phyloP scores from a whole-genome alignment of 2,113 vertebrate genomes.

The Hippocampus guttulatus region DNA sequence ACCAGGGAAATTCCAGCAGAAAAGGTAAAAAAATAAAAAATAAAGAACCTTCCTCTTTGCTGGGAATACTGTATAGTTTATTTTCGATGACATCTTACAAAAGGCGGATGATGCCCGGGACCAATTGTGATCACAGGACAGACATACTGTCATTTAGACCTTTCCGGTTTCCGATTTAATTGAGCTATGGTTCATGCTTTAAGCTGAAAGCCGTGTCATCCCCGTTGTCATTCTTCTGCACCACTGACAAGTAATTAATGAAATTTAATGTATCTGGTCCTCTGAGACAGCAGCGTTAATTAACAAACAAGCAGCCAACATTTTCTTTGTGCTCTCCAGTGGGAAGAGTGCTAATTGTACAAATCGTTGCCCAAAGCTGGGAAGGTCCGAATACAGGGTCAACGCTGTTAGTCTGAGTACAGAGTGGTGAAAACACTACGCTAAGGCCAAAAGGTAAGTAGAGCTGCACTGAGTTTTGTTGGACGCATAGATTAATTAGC shows the following conservation, averaged over 20 bases:
- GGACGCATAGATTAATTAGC: too few relatives aligned
- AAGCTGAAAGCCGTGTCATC: conserved; percentile 13
- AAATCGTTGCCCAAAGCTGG: conserved; percentile 24
- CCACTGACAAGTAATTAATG: conserved; percentile 56
- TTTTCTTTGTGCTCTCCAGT: conserved; percentile 48
- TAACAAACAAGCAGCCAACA: conserved; percentile 50
- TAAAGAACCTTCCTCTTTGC: too few relatives aligned
- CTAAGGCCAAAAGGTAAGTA: too few relatives aligned
- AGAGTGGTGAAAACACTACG: too few relatives aligned
- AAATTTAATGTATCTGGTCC: conserved; percentile 54
- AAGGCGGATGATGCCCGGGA: not conserved
- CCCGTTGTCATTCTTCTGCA: conserved; percentile 22
- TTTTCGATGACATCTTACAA: not conserved
- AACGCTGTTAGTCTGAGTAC: not conserved
- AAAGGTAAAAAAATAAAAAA: too few relatives aligned
- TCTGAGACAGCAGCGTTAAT: conserved; percentile 50
- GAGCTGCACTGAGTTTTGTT: too few relatives aligned
- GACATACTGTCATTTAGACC: not conserved
- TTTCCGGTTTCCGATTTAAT: conserved; percentile 2
- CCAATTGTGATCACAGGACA: not conserved
- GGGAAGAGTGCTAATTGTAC: conserved; percentile 42
- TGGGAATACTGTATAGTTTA: not conserved
- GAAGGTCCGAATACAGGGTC: conserved; percentile 2
- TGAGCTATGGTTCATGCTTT: conserved; percentile 14
- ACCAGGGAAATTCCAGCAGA: not conserved